phyloP scores from a whole-genome alignment of 2,888 invertebrate genomes.

The Steinernema carpocapsae region DNA sequence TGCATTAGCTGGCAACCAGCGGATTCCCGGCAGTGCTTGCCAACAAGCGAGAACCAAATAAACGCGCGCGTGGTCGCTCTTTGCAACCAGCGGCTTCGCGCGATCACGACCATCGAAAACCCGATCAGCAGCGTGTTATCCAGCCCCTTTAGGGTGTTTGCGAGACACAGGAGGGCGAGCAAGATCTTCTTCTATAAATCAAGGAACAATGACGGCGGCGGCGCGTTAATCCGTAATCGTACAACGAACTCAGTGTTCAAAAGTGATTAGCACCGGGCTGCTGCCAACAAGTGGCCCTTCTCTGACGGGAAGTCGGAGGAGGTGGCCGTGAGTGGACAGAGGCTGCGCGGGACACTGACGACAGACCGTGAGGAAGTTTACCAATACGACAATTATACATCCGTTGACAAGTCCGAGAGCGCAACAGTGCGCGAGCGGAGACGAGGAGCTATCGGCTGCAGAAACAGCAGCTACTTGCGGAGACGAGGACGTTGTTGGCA shows the following conservation, averaged over 20 bases:
- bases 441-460: not conserved
- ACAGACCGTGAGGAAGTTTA: slow-evolving; percentile 25
- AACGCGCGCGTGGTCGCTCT: slow-evolving; percentile 21
- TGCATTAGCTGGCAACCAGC: too few species aligned
- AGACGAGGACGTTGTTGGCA: not conserved
- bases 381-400: slow-evolving; percentile 29
- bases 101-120: slow-evolving; percentile 11
- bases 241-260: slow-evolving; percentile 24
- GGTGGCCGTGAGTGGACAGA: slow-evolving; percentile 17
- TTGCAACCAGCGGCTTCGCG: slow-evolving; percentile 3
- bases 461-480: not conserved
- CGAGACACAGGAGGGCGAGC: not conserved
- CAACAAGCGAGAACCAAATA: not conserved
- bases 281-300: slow-evolving; percentile 33
- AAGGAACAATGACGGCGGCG: not conserved
- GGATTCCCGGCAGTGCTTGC: not conserved
- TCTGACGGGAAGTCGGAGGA: slow-evolving; percentile 21
- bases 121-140: slow-evolving; percentile 22
- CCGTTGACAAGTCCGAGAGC: slow-evolving; percentile 27
- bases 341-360: slow-evolving; percentile 19
- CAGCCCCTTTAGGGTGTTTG: slow-evolving; percentile 7
- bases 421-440: not conserved
- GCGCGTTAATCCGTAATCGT: slow-evolving; percentile 33
- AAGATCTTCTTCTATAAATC: slow-evolving; percentile 19
- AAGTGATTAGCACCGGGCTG: slow-evolving; percentile 14